Percentiles rank a stretch among this genome's conserved stretches.
Conservation (phyloP, 2,888 invertebrate species). For the Marronus borbonicus region DNA sequence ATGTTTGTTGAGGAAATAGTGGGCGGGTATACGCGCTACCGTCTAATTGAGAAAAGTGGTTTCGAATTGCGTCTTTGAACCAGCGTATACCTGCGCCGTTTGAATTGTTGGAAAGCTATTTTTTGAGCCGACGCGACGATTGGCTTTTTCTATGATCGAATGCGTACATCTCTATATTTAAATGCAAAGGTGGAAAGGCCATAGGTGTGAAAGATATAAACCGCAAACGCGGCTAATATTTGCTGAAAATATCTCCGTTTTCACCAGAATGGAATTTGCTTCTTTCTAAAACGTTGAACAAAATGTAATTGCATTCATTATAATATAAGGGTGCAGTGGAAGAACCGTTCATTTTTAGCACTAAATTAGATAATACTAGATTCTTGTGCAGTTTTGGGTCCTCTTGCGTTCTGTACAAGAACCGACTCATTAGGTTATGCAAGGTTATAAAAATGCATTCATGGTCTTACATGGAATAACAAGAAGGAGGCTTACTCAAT, state of each 20-base stretch:
- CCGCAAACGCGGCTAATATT: neutral
- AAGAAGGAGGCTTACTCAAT: no score
- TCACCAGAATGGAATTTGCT: no score
- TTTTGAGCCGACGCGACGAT: slow-evolving; percentile 1
- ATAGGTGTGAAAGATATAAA: neutral
- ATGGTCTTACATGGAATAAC: no score
- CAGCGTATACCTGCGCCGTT: neutral
- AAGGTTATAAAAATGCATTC: no score
- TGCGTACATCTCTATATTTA: slow-evolving; percentile 9
- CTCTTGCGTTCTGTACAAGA: no score
- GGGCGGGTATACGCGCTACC: neutral
- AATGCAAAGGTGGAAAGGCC: neutral
- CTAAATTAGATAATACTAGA: no score
- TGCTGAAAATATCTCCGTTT: neutral
- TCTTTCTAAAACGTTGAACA: no score
- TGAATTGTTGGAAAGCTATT: neutral
- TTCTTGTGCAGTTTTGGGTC: no score
- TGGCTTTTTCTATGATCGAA: neutral
- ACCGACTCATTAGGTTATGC: no score
- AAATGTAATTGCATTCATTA: no score
- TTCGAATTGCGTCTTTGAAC: slow-evolving; percentile 9
- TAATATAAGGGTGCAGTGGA: no score
- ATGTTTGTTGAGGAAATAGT: slow-evolving; percentile 14
- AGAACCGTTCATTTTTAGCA: no score
- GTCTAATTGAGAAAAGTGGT: slow-evolving; percentile 14